These are phyloP conservation scores for Meteorus sp. DNA, from an alignment of 1,140 invertebrate genomes.

Conservation along the genomic window DNA sequence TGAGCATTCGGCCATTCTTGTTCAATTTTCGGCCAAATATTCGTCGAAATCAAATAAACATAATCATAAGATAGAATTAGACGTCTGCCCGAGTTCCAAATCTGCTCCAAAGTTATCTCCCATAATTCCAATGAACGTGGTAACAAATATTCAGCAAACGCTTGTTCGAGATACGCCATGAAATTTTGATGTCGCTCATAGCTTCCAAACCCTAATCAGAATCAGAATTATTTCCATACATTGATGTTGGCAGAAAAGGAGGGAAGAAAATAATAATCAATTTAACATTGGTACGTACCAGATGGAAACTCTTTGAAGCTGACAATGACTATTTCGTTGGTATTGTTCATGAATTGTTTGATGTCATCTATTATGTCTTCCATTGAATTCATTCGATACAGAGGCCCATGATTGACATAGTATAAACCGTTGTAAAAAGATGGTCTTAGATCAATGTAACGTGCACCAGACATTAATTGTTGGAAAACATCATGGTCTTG, in stretches of 20 bases:
- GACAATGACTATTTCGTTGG: slow-evolving; percentile 11
- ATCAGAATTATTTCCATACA: not conserved
- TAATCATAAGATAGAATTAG: slow-evolving; percentile 2
- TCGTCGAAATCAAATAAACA: too few species aligned
- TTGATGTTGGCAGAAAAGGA: too few species aligned
- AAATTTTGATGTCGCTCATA: not conserved
- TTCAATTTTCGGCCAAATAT: not conserved
- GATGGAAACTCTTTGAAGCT: slow-evolving; percentile 11
- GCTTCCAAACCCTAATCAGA: not conserved
- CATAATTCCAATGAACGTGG: too few species aligned
- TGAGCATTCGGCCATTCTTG: not conserved
- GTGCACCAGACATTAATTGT: slow-evolving; percentile 6
- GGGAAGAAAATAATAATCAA: not conserved
- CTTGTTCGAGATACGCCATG: not conserved
- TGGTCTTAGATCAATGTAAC: slow-evolving; percentile 13
- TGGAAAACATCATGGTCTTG: not conserved
- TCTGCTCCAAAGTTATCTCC: not conserved
- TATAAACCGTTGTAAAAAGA: not conserved
- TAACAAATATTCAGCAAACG: not conserved
- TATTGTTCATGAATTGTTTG: not conserved
- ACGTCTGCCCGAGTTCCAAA: not conserved
- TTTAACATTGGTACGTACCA: not conserved
- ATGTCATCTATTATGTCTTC: not conserved
- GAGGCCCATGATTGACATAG: not conserved
- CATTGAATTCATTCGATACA: not conserved